A percentile compares a stretch with the other conserved stretches of the same genome.
phyloP scores from a whole-genome alignment of 1,140 invertebrate species.

The Aphelinus certus region DNA sequence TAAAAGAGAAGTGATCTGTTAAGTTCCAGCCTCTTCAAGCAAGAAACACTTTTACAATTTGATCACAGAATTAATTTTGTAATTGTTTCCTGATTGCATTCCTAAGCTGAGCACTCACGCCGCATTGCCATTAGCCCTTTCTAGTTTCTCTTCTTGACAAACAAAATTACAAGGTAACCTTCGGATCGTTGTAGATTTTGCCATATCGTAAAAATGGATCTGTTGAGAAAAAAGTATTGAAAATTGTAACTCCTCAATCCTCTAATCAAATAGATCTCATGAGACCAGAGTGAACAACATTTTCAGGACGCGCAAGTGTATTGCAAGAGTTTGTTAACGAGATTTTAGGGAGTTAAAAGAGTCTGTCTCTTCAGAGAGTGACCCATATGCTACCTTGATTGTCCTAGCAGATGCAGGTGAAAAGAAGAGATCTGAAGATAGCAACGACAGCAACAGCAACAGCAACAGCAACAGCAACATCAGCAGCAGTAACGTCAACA shows the following conservation, averaged over 20 bases:
- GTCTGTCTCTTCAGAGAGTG: constrained; percentile 47
- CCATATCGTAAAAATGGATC: constrained; percentile 15
- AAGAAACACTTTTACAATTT: constrained; percentile 29
- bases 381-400: constrained; percentile 67
- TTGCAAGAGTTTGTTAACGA: constrained; percentile 18
- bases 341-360: constrained; percentile 31
- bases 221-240: not conserved
- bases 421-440: constrained; percentile 63
- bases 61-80: constrained; percentile 25
- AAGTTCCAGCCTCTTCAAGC: constrained; percentile 27
- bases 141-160: constrained; percentile 46
- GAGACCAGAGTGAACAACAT: constrained; percentile 8
- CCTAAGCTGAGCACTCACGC: constrained; percentile 31
- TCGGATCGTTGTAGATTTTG: constrained; percentile 14
- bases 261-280: constrained; percentile 18
- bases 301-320: constrained; percentile 12
- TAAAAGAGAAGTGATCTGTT: constrained; percentile 34
- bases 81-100: constrained; percentile 27
- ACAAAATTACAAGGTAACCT: constrained; percentile 17
- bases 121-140: constrained; percentile 43
- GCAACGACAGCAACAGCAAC: constrained; percentile 34
- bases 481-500: constrained; percentile 55
- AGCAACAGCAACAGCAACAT: constrained; percentile 35
- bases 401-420: constrained; percentile 67
- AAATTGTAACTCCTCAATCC: too few species aligned